Percentiles rank a stretch among this genome's conserved stretches.
Evolutionary conservation across 2,113 vertebrate species (phyloP).

Genomic region (Tyto alba): DNA sequence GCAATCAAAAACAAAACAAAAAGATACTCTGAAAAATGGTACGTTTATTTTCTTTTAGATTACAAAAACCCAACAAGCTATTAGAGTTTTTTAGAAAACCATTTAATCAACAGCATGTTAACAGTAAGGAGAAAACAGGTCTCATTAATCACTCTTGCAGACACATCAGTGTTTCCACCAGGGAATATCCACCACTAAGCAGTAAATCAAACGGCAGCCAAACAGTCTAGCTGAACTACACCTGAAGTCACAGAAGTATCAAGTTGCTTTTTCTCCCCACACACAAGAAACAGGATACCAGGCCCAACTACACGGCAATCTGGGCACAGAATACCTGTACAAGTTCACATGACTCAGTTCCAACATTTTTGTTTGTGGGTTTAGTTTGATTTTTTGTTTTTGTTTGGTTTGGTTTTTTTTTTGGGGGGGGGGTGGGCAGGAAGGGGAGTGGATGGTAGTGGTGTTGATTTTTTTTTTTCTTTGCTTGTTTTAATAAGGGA

Average conservation of each 20-base stretch:
- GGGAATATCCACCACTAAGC: conserved; percentile 7
- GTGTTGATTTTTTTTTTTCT: background rate
- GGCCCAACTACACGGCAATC: background rate
- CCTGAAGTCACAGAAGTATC: background rate
- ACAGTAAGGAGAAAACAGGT: background rate
- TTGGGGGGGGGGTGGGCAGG: no score
- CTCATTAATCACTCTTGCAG: background rate
- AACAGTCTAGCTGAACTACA: background rate
- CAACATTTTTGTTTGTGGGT: background rate
- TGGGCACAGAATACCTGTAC: background rate
- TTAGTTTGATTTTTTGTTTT: background rate
- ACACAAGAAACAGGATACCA: background rate
- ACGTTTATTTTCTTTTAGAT: background rate
- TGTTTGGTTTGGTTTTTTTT: background rate
- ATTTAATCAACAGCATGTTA: background rate
- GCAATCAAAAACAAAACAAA: background rate
- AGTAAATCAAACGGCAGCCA: background rate
- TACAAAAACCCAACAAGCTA: no score
- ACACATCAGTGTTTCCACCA: conserved; percentile 29
- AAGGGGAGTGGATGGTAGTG: no score
- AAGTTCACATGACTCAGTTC: background rate
- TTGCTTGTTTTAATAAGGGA: background rate
- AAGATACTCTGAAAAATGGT: background rate
- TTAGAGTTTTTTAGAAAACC: no score
- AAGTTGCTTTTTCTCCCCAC: background rate